Conservation (phyloP, 2,888 invertebrate genomes). For the Drosophila nigricruria region DNA sequence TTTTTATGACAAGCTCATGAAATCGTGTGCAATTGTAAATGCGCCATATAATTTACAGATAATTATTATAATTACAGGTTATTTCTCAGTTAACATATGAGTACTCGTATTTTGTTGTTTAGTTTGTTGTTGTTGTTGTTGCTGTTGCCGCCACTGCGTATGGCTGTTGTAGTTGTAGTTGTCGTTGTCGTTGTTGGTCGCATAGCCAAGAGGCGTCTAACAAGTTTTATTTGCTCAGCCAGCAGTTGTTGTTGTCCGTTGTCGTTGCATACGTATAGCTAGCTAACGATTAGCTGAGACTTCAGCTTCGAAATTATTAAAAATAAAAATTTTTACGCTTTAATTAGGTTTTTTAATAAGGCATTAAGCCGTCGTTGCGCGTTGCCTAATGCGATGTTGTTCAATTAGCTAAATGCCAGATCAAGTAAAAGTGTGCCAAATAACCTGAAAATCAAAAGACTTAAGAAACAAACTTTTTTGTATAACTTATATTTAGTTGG, state of each 20-base stretch:
- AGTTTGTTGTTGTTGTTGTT: conserved; percentile 15
- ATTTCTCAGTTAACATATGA: conserved; percentile 73
- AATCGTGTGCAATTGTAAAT: conserved; percentile 76
- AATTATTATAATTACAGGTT: conserved; percentile 80
- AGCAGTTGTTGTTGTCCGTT: conserved; percentile 13
- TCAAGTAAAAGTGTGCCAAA: conserved; percentile 6
- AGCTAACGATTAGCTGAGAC: conserved; percentile 59
- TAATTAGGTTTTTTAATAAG: conserved; percentile 65
- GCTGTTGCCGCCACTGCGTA: conserved; percentile 24
- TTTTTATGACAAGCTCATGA: conserved; percentile 77
- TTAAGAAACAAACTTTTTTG: conserved; percentile 3
- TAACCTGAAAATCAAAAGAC: background rate
- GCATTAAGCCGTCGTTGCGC: conserved; percentile 30
- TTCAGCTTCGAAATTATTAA: conserved; percentile 52
- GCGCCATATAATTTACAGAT: conserved; percentile 78
- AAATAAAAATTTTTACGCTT: conserved; percentile 48
- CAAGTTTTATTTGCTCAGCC: conserved; percentile 36
- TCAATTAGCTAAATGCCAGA: conserved; percentile 20
- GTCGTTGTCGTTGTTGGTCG: conserved; percentile 24
- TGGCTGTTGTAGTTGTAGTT: conserved; percentile 11
- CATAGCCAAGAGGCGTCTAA: conserved; percentile 52
- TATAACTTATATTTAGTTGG: background rate
- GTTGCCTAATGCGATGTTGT: conserved; percentile 34
- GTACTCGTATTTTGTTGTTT: conserved; percentile 25
- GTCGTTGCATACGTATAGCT: conserved; percentile 42